A percentile compares a stretch with the other conserved stretches of the same genome.
Conservation (phyloP, 2,888 invertebrate species). For the Lottia scabra region DNA sequence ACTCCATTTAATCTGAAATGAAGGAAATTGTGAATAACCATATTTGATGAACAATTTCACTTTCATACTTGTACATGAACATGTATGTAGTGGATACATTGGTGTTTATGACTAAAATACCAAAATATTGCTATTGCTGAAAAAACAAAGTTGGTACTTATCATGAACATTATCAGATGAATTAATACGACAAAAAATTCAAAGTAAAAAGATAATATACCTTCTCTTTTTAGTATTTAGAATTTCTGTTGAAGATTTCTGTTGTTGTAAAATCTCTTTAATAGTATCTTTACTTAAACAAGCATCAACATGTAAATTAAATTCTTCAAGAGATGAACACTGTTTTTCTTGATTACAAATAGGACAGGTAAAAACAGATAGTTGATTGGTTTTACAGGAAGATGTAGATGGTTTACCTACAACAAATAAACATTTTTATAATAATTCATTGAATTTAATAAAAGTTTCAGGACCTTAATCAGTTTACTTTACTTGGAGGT, state of each 20-base stretch:
- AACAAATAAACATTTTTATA: neutral
- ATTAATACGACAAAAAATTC: no score
- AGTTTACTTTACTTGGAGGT: no score
- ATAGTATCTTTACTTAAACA: conserved; percentile 59
- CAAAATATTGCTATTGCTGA: no score
- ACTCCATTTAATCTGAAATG: neutral
- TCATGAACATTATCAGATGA: no score
- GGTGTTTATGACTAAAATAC: no score
- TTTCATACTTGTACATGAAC: no score
- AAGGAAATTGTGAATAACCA: neutral
- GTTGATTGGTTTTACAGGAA: neutral
- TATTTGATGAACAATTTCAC: no score
- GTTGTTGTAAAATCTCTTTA: conserved; percentile 50
- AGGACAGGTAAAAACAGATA: conserved; percentile 45
- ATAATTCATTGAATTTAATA: neutral
- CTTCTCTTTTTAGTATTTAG: neutral
- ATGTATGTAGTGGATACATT: no score
- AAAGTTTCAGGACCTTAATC: no score
- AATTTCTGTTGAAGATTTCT: conserved; percentile 23
- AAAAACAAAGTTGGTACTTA: no score
- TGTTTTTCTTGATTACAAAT: conserved; percentile 53
- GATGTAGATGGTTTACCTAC: neutral
- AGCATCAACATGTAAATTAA: conserved; percentile 60
- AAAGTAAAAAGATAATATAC: neutral
- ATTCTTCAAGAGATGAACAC: conserved; percentile 41